Base-by-base conservation (phyloP, 2,888 invertebrate species). In the Arrhopalites spinosus region DNA sequence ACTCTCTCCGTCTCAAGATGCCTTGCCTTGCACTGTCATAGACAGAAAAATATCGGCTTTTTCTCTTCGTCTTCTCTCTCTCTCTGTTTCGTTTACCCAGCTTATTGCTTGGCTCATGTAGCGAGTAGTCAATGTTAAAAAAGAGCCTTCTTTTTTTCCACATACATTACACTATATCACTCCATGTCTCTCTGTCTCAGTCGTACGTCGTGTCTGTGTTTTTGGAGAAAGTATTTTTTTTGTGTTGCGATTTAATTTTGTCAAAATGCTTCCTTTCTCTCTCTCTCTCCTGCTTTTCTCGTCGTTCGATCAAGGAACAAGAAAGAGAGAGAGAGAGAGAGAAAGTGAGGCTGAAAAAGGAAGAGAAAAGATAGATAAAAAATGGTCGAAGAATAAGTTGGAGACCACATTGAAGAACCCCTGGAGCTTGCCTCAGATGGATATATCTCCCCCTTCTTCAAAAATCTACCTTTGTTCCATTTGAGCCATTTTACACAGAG, bases 11-110 rank as follows among this genome's bases (percentile, higher is more conserved):
- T 47, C 67, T 59, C 74, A 63, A 61, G 61, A 30, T 69, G 29
- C 63, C n/a, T n/a, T 36, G 36, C 36, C 70, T 70, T 56, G 25
- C 61, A 47, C 30, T 73, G 76, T 76, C 76, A 76, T 73, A 67
- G 67, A 66, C 76, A 73, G 73, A 76, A 76, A 76, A 73, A 76
- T 73, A 76, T 76, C 73, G 76, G 69, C 69, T 73, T 72, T 73
- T 73, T 45, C 45, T 56, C 27, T 36, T 66, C 67, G 15, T 13
- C 36, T 36, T 67, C 61, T 43, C 45, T 61, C 56, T 29, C 30
- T 61, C 59, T 27, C 29, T 67, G 36, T 61, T 30, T 67, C 29
- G 36, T 36, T 3, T 36, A 36, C 5, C 36, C 36, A 36, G 36
- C 36, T 36, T 36, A 36, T 36, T 36, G 36, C 36, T 36, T 11